A percentile compares a stretch with the other conserved stretches of the same genome.
These are phyloP conservation scores for Staurois parvus DNA, from an alignment of 2,797 vertebrate genomes.

Conservation along the genomic window DNA sequence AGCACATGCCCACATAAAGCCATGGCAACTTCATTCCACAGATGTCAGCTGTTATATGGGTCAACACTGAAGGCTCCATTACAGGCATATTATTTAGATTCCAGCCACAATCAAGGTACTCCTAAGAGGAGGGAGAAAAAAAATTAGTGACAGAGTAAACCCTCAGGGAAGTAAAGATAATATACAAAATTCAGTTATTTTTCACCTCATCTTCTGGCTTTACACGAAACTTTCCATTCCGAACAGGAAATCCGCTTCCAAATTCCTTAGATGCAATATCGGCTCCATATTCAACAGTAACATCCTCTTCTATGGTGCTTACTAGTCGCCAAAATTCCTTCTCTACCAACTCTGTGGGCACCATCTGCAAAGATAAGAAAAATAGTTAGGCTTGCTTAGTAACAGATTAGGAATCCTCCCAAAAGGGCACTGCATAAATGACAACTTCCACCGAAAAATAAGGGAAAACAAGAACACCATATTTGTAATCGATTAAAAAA, in stretches of 20 bases:
- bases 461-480: too few species aligned
- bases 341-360: conserved; percentile 96
- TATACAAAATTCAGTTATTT: background rate
- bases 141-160: background rate
- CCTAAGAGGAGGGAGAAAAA: conserved; percentile 71
- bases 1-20: conserved; percentile 99
- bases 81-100: conserved; percentile 99
- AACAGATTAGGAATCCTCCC: too few species aligned
- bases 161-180: background rate
- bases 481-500: too few species aligned
- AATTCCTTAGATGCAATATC: conserved; percentile 98
- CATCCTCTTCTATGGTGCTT: conserved; percentile 96
- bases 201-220: conserved; percentile 90
- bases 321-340: conserved; percentile 98
- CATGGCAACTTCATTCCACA: conserved; percentile 99
- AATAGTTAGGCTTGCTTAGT: too few species aligned
- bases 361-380: conserved; percentile 82
- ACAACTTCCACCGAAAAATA: too few species aligned
- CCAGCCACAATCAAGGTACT: conserved; percentile 95
- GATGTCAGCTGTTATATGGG: conserved; percentile 96
- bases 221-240: conserved; percentile 86
- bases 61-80: conserved; percentile 93
- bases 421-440: too few species aligned
- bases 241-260: conserved; percentile 95
- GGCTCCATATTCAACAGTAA: conserved; percentile 97